Conservation (phyloP, 1,140 invertebrate genomes). For the Eciton burchellii region DNA sequence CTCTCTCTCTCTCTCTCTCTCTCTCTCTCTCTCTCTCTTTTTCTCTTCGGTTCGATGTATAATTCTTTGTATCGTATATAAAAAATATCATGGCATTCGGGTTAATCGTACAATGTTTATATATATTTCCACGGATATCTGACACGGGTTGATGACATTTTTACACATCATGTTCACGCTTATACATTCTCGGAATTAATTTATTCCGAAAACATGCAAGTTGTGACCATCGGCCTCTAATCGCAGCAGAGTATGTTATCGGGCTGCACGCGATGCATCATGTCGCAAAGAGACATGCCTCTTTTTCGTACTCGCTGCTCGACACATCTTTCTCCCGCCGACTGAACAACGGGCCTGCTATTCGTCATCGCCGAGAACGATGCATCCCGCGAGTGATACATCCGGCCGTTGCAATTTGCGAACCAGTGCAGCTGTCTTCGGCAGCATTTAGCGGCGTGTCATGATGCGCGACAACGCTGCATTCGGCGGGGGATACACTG, state of each 20-base stretch:
- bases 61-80: no score
- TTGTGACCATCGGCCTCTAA: neutral
- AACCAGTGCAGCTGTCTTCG: conserved; percentile 2
- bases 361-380: neutral
- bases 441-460: conserved; percentile 53
- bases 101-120: no score
- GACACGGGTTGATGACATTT: neutral
- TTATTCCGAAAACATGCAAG: neutral
- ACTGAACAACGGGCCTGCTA: neutral
- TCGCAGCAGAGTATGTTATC: neutral
- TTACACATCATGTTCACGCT: neutral
- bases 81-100: no score
- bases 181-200: neutral
- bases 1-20: no score
- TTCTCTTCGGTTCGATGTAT: no score
- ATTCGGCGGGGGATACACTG: neutral
- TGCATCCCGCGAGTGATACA: conserved; percentile 9
- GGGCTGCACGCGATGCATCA: neutral
- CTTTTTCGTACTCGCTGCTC: neutral
- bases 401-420: conserved; percentile 32
- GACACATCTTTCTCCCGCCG: conserved; percentile 8
- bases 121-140: no score
- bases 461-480: conserved; percentile 48
- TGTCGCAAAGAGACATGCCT: neutral
- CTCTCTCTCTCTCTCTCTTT: neutral